Base-by-base conservation (phyloP, 2,797 vertebrate species). In the Labroides dimidiatus region DNA sequence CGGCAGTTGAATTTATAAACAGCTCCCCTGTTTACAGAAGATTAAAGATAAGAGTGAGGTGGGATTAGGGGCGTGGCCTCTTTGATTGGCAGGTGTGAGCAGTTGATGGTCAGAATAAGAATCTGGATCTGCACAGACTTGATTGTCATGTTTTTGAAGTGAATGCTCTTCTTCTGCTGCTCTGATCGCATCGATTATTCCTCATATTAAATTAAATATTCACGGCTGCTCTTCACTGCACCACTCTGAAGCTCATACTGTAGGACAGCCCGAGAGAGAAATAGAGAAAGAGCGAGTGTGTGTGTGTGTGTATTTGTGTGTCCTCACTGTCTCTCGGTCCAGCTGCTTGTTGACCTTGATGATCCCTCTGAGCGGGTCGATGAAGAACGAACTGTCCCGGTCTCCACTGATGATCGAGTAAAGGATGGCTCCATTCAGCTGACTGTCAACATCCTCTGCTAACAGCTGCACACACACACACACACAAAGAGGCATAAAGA, bases 331-430 rank as follows among this genome's bases (percentile, higher is more conserved):
- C 92, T 99, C 98, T 78, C 96, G 93, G 87, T 99, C 98, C 90
- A 99, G 93, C 72, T 93, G 96, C 88, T 97, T 97, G 89, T 97
- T 97, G 85, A 99, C 96, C 71, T 95, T 97, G 86, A 99, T 92
- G 11, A 97, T 91, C 51, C 97, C 98, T 58, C 91, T 85, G 67
- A 93, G 78, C 48, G 96, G 95, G 87, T 98, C 96, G 24, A 99
- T 92, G 1, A 94, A 92, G 93, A 99, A 99, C 85, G 97, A 95
- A 70, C 93, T 96, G 77, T 96, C 94, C 68, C 73, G 88, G 88
- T 99, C 97, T 4, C 97, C 98, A 21, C 82, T 95, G 85, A 97
- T 87, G 45, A 99, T 96, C 53, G 96, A 96, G 86, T 98, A 99
- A 33, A 84, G 91, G 80, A 99, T 93, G 50, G 93, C 95, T 36